These are phyloP conservation scores for Brachyalestes nurse DNA, from an alignment of 2,797 vertebrate species.

Conservation along the genomic window DNA sequence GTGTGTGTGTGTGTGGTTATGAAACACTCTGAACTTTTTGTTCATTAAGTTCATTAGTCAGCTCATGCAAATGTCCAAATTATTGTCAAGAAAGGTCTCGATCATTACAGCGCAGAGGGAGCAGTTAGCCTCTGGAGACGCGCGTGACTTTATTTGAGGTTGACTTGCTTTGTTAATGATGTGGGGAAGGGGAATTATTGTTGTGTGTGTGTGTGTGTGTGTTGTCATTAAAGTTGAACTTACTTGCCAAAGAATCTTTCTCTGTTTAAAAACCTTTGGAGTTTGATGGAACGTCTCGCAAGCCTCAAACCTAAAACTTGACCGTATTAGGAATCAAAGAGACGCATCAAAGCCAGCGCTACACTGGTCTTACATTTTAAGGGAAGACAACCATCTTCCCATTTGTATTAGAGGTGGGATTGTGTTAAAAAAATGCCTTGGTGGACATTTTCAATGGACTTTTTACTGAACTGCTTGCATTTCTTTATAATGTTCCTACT, in stretches of 20 bases:
- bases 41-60: background rate
- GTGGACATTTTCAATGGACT: no score
- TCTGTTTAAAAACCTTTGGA: background rate
- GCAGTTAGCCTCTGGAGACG: background rate
- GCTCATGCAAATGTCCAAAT: background rate
- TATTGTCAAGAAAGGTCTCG: background rate
- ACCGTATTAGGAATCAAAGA: background rate
- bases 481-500: no score
- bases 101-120: background rate
- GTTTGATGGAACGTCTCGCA: background rate
- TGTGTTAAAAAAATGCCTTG: no score
- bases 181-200: background rate
- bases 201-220: background rate
- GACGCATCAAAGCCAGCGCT: background rate
- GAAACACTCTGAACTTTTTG: background rate
- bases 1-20: slow-evolving; percentile 3
- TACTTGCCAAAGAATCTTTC: background rate
- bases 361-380: background rate
- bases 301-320: background rate
- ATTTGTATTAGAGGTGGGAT: background rate
- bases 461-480: no score
- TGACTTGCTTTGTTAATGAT: slow-evolving; percentile 7
- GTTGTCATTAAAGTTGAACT: background rate
- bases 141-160: background rate
- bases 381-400: background rate